A percentile compares a stretch with the other conserved stretches of the same genome.
Evolutionary conservation across 2,797 vertebrate genomes (phyloP).

Genomic region (Oophaga sylvatica): DNA sequence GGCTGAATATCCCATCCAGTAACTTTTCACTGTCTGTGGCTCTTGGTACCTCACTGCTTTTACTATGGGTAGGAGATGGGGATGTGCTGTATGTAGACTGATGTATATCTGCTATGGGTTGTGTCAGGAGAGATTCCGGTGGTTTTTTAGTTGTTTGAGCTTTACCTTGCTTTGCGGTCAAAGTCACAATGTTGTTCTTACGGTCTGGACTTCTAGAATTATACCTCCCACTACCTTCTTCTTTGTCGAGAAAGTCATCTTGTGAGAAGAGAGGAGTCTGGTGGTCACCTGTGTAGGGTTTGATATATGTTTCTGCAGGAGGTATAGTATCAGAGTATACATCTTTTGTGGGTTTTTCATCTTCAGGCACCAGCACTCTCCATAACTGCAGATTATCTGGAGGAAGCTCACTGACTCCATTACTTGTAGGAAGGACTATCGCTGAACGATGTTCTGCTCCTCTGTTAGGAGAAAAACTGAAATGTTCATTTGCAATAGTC

Average conservation of each 20-base stretch:
- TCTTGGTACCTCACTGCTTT: background rate
- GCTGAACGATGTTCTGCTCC: background rate
- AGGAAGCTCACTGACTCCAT: background rate
- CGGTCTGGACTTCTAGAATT: background rate
- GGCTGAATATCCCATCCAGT: background rate
- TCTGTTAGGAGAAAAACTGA: background rate
- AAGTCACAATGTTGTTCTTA: background rate
- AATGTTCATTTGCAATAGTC: background rate
- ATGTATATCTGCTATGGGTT: background rate
- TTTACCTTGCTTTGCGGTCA: background rate
- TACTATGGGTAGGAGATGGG: background rate
- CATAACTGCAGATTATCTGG: background rate
- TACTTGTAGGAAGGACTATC: background rate
- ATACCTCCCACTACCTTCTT: conserved; percentile 35
- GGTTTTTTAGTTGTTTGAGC: background rate
- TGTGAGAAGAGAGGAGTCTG: background rate
- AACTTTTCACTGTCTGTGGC: background rate
- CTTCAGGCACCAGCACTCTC: background rate
- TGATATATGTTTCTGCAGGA: background rate
- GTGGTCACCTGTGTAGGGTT: background rate
- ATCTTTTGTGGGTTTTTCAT: background rate
- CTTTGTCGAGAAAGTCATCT: background rate
- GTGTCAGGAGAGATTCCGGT: background rate
- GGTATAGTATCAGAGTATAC: background rate
- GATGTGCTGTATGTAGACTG: no score